phyloP scores from a whole-genome alignment of 2,113 vertebrate genomes.

The Melanerpes aurifrons region DNA sequence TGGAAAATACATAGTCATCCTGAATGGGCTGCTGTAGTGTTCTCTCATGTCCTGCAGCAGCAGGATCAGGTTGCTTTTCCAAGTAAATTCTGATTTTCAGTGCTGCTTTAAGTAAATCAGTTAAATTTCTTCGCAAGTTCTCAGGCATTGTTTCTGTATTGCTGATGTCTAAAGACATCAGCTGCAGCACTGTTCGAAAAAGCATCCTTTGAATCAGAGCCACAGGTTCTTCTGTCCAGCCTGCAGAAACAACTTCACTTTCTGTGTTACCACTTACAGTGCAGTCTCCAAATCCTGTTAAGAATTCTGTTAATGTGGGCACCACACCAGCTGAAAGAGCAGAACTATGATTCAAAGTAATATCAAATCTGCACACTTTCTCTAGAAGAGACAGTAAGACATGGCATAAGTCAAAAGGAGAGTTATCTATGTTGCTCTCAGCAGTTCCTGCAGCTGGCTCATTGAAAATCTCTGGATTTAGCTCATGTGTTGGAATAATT shows the following conservation, averaged over 20 bases:
- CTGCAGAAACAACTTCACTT: conserved; percentile 81
- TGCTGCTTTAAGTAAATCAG: conserved; percentile 88
- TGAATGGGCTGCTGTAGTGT: conserved; percentile 79
- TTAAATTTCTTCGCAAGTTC: conserved; percentile 88
- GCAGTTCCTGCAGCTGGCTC: conserved; percentile 81
- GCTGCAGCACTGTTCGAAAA: conserved; percentile 86
- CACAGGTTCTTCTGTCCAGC: conserved; percentile 93
- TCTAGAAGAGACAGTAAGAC: conserved; percentile 92
- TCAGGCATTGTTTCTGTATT: conserved; percentile 86
- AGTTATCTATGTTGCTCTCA: conserved; percentile 84
- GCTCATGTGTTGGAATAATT: conserved; percentile 40
- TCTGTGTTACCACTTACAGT: conserved; percentile 63
- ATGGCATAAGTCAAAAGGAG: conserved; percentile 92
- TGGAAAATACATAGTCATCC: conserved; percentile 83
- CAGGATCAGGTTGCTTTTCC: conserved; percentile 82
- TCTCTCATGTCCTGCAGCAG: conserved; percentile 81
- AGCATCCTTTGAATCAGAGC: conserved; percentile 95
- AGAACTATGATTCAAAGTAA: conserved; percentile 88
- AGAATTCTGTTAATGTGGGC: conserved; percentile 91
- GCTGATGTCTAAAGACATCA: conserved; percentile 89
- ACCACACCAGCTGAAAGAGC: conserved; percentile 87
- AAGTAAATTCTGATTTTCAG: conserved; percentile 87
- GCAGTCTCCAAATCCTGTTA: conserved; percentile 88
- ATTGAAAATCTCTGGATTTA: conserved; percentile 75
- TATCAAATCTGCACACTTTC: conserved; percentile 95